These are phyloP conservation scores for Ditula angustiorana DNA, from an alignment of 2,888 invertebrate genomes.

Conservation along the genomic window DNA sequence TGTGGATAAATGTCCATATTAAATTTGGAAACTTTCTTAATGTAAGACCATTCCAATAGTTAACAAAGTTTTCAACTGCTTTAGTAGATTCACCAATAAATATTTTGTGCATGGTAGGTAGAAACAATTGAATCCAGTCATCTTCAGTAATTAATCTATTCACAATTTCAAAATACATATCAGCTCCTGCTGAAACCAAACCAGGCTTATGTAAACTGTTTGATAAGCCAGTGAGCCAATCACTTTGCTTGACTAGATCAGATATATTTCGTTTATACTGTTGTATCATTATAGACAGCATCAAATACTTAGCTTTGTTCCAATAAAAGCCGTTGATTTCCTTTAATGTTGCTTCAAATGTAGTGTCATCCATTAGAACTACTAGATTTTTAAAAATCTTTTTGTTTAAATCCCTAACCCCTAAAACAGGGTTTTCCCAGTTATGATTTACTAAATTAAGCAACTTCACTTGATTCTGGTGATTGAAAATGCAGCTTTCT, in stretches of 20 bases:
- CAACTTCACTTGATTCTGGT: constrained; percentile 67
- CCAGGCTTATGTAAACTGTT: constrained; percentile 79
- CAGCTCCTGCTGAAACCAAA: constrained; percentile 86
- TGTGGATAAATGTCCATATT: constrained; percentile 54
- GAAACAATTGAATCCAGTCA: constrained; percentile 78
- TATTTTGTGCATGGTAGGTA: constrained; percentile 56
- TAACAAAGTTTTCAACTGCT: constrained; percentile 74
- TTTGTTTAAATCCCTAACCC: constrained; percentile 82
- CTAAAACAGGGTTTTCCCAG: constrained; percentile 86
- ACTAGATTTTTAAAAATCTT: constrained; percentile 75
- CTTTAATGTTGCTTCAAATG: constrained; percentile 55
- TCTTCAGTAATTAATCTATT: constrained; percentile 66
- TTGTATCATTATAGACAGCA: constrained; percentile 81
- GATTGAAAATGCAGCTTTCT: constrained; percentile 55
- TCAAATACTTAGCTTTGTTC: constrained; percentile 86
- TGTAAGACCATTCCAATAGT: constrained; percentile 81
- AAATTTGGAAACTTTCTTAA: constrained; percentile 74
- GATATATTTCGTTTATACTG: constrained; percentile 50
- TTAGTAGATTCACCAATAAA: constrained; percentile 58
- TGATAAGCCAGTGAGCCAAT: constrained; percentile 68
- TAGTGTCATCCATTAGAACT: constrained; percentile 52
- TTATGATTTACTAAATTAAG: constrained; percentile 84
- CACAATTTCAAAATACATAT: constrained; percentile 83
- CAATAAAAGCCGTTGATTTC: constrained; percentile 81
- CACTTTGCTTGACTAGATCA: constrained; percentile 47